phyloP scores from a whole-genome alignment of 1,140 invertebrate species.

The Helicoverpa armigera region DNA sequence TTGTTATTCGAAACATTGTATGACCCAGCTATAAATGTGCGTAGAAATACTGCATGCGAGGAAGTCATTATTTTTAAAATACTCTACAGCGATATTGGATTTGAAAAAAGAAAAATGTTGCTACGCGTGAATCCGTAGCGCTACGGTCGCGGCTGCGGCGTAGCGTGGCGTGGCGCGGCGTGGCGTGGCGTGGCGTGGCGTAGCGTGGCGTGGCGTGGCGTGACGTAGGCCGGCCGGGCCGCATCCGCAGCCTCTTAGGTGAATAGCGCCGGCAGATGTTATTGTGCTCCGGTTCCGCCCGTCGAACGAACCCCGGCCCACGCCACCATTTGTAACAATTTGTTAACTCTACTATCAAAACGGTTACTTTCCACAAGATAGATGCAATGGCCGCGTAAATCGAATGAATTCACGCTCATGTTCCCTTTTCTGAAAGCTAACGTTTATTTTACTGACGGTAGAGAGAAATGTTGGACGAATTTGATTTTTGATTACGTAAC shows the following conservation, averaged over 20 bases:
- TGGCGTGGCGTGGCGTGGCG: neutral
- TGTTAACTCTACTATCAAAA: constrained; percentile 53
- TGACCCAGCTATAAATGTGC: neutral
- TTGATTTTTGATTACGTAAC: neutral
- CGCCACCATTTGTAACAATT: constrained; percentile 67
- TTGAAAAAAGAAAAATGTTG: constrained; percentile 11
- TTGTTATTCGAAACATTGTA: neutral
- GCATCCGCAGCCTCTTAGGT: constrained; percentile 20
- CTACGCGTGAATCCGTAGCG: constrained; percentile 15
- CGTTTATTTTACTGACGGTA: constrained; percentile 18
- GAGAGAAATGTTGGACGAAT: neutral
- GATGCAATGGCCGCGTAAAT: constrained; percentile 46
- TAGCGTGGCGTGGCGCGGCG: neutral
- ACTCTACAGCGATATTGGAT: constrained; percentile 6
- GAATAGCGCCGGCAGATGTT: constrained; percentile 44
- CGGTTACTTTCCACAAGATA: constrained; percentile 47
- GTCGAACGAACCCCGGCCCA: constrained; percentile 41
- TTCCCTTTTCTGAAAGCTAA: constrained; percentile 23
- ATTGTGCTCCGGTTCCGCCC: constrained; percentile 52
- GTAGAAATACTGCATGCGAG: constrained; percentile 21
- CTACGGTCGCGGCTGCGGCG: neutral
- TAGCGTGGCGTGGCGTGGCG: neutral
- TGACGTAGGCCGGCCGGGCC: constrained; percentile 11
- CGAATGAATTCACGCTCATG: constrained; percentile 39
- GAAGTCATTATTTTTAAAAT: constrained; percentile 43